Conservation (phyloP, 2,797 vertebrate species). For the Pagetopsis macropterus region DNA sequence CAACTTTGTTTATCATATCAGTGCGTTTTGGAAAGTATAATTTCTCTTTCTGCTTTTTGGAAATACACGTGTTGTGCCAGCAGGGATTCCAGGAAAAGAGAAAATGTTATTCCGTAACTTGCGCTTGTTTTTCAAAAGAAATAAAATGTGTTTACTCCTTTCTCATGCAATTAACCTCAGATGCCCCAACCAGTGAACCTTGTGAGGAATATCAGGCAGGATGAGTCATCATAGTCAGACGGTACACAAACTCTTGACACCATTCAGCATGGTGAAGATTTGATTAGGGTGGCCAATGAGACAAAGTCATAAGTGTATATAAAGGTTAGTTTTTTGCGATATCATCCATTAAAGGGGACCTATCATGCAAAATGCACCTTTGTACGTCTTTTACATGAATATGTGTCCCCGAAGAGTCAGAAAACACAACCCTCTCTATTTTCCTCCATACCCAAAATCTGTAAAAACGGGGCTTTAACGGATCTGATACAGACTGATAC, state of each 20-base stretch:
- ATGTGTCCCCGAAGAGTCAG: too few species aligned
- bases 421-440: too few species aligned
- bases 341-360: not conserved
- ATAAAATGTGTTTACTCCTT: not conserved
- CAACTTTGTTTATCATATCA: constrained; percentile 7
- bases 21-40: not conserved
- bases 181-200: constrained; percentile 33
- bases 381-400: too few species aligned
- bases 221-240: constrained; percentile 52
- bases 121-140: constrained; percentile 43
- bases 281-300: constrained; percentile 24
- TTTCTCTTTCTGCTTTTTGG: not conserved
- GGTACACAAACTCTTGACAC: constrained; percentile 43
- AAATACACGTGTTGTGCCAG: too few species aligned
- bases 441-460: too few species aligned
- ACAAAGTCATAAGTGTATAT: not conserved
- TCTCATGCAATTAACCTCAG: constrained; percentile 52
- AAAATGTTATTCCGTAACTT: not conserved
- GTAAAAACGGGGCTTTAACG: too few species aligned
- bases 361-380: too few species aligned
- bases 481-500: too few species aligned
- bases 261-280: constrained; percentile 34
- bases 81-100: constrained; percentile 20
- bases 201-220: constrained; percentile 33
- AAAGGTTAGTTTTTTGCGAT: constrained; percentile 4